Evolutionary conservation across 2,797 vertebrate genomes (phyloP), one percentile per base, ranked within the genome.

Genomic region (Rhinatrema bivittatum): DNA sequence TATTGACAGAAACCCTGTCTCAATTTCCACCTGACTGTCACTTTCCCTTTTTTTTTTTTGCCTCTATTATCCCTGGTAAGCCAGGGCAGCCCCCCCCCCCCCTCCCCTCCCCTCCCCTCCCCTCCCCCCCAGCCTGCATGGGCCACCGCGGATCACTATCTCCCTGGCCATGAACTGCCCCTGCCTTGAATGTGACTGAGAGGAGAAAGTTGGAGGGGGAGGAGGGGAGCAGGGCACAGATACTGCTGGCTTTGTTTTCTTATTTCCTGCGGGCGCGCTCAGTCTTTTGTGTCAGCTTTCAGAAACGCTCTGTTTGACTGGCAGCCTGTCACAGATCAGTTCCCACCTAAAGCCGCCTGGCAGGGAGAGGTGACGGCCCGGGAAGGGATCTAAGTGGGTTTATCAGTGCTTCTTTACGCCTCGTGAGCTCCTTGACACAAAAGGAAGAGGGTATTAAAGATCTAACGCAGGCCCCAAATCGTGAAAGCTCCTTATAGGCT

Each of bases 251-350:
- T 65, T 76, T 76, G 82, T 83, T 85, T 84, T 78, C 79, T 84
- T 76, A 70, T 76, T 72, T 68, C 78, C 68, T 80, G 82, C 56
- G 68, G 41, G 73, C 84, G 79, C 85, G 86, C 85, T 86, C 87
- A 87, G 87, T 87, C 91, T 88, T 93, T 96, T 96, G 93, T 98
- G 92, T 91, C 88, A 90, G 89, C 90, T 88, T 93, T 97, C 92
- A 94, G 89, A 90, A 91, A 88, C 86, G 89, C 87, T 91, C 88
- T 84, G 90, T 94, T 93, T 98, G 94, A 98, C 87, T 96, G 94
- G 91, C 93, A 98, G 93, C 85, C 89, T 91, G 93, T 98, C 93
- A 98, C 91, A 95, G 94, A 95, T 97, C 90, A 93, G 93, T 92
- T 97, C 92, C 87, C 90, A 86, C 91, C 93, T 97, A 97, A 96